These are phyloP conservation scores for Myotis findleyi DNA, from an alignment of 2,797 vertebrate genomes.

Conservation along the genomic window DNA sequence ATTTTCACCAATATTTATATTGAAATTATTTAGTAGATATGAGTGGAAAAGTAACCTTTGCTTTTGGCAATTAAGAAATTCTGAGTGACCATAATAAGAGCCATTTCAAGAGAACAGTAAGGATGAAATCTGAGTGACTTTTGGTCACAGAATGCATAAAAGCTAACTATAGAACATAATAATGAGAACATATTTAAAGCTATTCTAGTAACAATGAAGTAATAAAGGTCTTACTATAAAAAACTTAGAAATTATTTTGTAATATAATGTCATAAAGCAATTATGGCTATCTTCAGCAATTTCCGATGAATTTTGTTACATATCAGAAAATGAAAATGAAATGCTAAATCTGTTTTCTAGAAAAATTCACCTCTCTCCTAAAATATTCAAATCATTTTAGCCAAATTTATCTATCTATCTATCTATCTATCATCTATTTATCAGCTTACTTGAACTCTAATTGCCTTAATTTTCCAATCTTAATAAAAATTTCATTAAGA, in stretches of 20 bases:
- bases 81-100: not conserved
- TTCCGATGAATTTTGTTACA: not conserved
- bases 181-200: not conserved
- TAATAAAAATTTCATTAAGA: slow-evolving; percentile 52
- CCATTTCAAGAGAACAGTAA: not conserved
- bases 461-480: not conserved
- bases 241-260: not conserved
- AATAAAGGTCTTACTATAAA: not conserved
- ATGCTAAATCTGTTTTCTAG: not conserved
- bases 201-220: not conserved
- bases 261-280: not conserved
- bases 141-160: not conserved
- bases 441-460: not conserved
- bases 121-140: not conserved
- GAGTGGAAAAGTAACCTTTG: not conserved
- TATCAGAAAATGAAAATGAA: not conserved
- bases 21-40: not conserved
- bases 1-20: not conserved
- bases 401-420: not conserved
- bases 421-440: not conserved
- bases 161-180: not conserved
- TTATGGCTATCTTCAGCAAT: not conserved
- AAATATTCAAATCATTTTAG: not conserved
- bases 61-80: not conserved
- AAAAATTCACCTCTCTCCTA: not conserved